Evolutionary conservation across 1,140 invertebrate genomes (phyloP), one percentile per base, ranked within the genome.

Genomic region (Rhynchophorus ferrugineus): DNA sequence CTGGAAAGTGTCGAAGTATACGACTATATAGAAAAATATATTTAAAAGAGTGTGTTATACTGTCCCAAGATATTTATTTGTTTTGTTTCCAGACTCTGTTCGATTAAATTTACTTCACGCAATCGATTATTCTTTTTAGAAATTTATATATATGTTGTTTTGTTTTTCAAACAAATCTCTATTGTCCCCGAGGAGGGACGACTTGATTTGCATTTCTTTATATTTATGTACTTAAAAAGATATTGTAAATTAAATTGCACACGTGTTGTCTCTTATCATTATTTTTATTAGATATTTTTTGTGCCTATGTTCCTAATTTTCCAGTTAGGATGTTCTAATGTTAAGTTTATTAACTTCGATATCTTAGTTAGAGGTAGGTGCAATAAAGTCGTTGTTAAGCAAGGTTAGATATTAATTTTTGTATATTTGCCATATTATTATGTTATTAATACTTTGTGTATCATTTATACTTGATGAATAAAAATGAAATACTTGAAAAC

Each of bases 381-480:
- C 67, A 69, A 69, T 69, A 69, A 64, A 58, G 43, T 29, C 58
- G 55, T 60, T 52, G 33, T 55, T 48, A 34, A 64, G 57, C 59
- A 62, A 65, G 62, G 58, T 58, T 61, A 56, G 64, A 60, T 57
- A 57, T 61, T 60, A 66, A 63, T 57, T 61, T 29, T 61, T 66
- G 59, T 59, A 64, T 62, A 60, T 65, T 68, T 68, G 66, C 66
- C 66, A 68, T 67, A 67, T 65, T 66, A 66, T 67, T 65, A 66
- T 60, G 44, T 61, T 62, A 58, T 57, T 59, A 53, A 56, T 52
- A 55, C 29, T 54, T 56, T 62, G 64, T 62, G 64, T 65, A 68
- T 68, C 59, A 62, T 68, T 68, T 68, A 62, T 65, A 66, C 49
- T 62, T 66, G 61, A 67, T 66, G 41, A 50, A 50, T 50, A 50